Conservation (phyloP, 2,888 invertebrate genomes). For the Seira musarum region DNA sequence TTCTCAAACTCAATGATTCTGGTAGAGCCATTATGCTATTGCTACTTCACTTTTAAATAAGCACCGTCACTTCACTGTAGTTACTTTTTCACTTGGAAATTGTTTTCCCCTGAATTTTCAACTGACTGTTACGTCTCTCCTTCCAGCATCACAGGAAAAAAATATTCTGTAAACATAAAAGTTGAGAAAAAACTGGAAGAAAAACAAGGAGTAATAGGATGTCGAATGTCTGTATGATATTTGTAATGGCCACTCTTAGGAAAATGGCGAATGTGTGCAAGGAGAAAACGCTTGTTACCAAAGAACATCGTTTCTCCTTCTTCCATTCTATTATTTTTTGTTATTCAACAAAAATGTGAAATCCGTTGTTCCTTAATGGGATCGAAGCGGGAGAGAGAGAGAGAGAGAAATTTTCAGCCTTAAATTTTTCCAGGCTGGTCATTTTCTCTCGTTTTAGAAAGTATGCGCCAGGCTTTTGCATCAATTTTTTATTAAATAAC, state of each 20-base stretch:
- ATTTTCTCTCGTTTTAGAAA: not conserved
- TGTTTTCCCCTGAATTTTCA: not conserved
- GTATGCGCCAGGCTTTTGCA: not conserved
- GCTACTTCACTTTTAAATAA: not conserved
- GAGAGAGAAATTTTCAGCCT: not conserved
- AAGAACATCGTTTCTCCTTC: too few relatives aligned
- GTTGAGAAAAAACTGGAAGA: conserved; percentile 6
- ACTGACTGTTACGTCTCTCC: conserved; percentile 15
- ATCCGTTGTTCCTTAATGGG: not conserved
- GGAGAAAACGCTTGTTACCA: too few relatives aligned
- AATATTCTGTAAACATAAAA: conserved; percentile 34
- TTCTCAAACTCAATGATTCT: not conserved
- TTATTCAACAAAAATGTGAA: not conserved
- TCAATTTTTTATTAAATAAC: not conserved
- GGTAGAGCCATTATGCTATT: not conserved
- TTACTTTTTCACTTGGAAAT: not conserved
- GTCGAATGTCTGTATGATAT: not conserved
- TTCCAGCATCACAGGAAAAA: conserved; percentile 4
- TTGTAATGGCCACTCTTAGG: not conserved
- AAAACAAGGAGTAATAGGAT: not conserved
- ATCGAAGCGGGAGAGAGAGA: not conserved
- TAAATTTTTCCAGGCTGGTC: not conserved
- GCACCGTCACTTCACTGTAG: not conserved
- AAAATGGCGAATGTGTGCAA: not conserved
- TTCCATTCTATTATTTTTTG: not conserved